Percentiles rank a stretch among this genome's conserved stretches.
phyloP scores from a whole-genome alignment of 2,888 invertebrate genomes.

The Ophion costatus region DNA sequence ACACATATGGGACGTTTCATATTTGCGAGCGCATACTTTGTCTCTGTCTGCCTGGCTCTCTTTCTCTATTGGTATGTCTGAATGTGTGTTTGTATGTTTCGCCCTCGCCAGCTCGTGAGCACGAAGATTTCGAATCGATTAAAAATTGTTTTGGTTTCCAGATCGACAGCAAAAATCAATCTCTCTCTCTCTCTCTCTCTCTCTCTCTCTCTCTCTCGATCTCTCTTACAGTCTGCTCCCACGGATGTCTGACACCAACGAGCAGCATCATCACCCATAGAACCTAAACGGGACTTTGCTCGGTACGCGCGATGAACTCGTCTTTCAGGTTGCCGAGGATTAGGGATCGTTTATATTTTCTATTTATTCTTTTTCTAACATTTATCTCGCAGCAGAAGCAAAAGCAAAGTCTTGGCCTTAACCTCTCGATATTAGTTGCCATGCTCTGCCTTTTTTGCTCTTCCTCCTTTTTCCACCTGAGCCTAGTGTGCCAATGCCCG shows the following conservation, averaged over 20 bases:
- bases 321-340: conserved; percentile 70
- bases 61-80: no score
- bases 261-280: conserved; percentile 22
- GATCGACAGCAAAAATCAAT: conserved; percentile 46
- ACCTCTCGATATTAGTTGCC: conserved; percentile 64
- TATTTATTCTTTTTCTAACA: conserved; percentile 25
- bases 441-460: conserved; percentile 48
- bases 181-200: conserved; percentile 10
- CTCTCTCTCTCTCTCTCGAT: background rate
- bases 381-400: conserved; percentile 34
- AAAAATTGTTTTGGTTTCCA: conserved; percentile 11
- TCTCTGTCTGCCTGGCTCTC: no score
- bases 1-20: no score
- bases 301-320: conserved; percentile 63
- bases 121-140: conserved; percentile 39
- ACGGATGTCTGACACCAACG: conserved; percentile 47
- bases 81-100: background rate
- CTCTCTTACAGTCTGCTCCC: conserved; percentile 37
- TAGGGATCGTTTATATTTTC: conserved; percentile 58
- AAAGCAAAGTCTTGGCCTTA: conserved; percentile 59
- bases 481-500: conserved; percentile 39
- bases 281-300: conserved; percentile 62
- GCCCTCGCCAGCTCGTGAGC: background rate
- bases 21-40: no score
- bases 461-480: conserved; percentile 50